phyloP scores from a whole-genome alignment of 2,797 vertebrate species.

The Melanotaenia parkinsoni region DNA sequence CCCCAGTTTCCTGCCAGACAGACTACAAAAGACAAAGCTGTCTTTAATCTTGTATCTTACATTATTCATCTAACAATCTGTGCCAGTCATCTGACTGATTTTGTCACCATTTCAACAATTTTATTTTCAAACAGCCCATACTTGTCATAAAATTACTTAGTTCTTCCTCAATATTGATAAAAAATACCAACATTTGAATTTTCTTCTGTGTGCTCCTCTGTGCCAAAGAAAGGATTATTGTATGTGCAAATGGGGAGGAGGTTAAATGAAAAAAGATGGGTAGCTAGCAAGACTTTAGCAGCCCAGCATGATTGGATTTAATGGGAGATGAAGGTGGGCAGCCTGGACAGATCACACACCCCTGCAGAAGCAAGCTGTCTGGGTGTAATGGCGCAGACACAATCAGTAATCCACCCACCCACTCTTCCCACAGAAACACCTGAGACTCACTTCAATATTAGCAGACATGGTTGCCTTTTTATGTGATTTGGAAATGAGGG shows the following conservation, averaged over 20 bases:
- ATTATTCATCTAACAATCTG: slow-evolving; percentile 72
- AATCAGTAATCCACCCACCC: slow-evolving; percentile 45
- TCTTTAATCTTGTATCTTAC: slow-evolving; percentile 68
- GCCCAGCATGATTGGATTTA: slow-evolving; percentile 63
- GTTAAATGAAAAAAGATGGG: slow-evolving; percentile 52
- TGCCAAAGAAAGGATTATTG: slow-evolving; percentile 39
- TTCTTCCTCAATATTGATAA: slow-evolving; percentile 24
- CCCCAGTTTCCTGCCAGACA: slow-evolving; percentile 62
- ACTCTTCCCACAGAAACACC: slow-evolving; percentile 29
- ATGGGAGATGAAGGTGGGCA: slow-evolving; percentile 58
- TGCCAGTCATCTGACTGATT: slow-evolving; percentile 68
- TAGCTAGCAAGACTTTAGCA: slow-evolving; percentile 49
- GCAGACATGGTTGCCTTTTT: neutral
- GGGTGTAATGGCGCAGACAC: slow-evolving; percentile 32
- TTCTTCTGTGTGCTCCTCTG: slow-evolving; percentile 8
- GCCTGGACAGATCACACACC: slow-evolving; percentile 55
- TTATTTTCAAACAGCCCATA: slow-evolving; percentile 35
- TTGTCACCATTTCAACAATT: slow-evolving; percentile 61
- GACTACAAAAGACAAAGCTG: slow-evolving; percentile 71
- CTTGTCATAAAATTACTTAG: slow-evolving; percentile 13
- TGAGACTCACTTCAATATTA: slow-evolving; percentile 38
- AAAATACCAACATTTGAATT: slow-evolving; percentile 16
- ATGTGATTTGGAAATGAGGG: slow-evolving; percentile 13
- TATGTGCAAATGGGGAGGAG: slow-evolving; percentile 31
- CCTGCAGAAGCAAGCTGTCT: slow-evolving; percentile 46